Base-by-base conservation (phyloP, 2,888 invertebrate species). In the Pheosia tremula region DNA sequence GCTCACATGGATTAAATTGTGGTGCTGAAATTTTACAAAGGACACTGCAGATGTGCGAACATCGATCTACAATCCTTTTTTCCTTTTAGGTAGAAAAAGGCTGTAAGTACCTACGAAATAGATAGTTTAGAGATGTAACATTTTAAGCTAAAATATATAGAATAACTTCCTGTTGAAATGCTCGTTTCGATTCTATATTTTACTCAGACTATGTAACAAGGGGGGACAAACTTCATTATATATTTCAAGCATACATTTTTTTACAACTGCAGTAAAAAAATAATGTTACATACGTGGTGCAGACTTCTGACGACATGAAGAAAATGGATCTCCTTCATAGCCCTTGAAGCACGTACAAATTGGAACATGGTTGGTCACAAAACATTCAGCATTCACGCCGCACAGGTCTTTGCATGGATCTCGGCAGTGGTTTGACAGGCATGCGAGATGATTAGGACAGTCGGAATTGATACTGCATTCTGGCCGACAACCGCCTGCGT, bases 361-460 rank as follows among this genome's bases (percentile, higher is more conserved):
- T 24, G 98, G 97, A 64, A 97, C 94, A 79, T 98, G 98, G 81
- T 97, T 97, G 3, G 96, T 95, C 0, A 97, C 97, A 45, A 94
- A 94, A 81, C 98, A 98, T 85, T 97, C 96, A 8, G 98, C 97
- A 78, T 97, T 97, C 0, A 95, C 85, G 5, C 98, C 98, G 80
- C 98, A 98, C 59, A 97, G 94, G 61, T 97, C 97, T 66, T 95
- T 96, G 79, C 98, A 98, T 6, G 98, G 98, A 89, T 98, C 96
- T 75, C 97, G 94, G 74, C 98, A 98, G 82, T 97, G 97, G 78
- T 97, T 97, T 62, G 97, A 96, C 56, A 97, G 94, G 83, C 98
- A 98, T 49, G 97, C 96, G 67, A 97, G 89, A 78, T 96, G 94
- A 71, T 95, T 96, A 6, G 96, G 94, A 83, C 98, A 98, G 79